A percentile compares a stretch with the other conserved stretches of the same genome.
Evolutionary conservation across 1,140 invertebrate species (phyloP).

Genomic region (Drosophila ercepeae): DNA sequence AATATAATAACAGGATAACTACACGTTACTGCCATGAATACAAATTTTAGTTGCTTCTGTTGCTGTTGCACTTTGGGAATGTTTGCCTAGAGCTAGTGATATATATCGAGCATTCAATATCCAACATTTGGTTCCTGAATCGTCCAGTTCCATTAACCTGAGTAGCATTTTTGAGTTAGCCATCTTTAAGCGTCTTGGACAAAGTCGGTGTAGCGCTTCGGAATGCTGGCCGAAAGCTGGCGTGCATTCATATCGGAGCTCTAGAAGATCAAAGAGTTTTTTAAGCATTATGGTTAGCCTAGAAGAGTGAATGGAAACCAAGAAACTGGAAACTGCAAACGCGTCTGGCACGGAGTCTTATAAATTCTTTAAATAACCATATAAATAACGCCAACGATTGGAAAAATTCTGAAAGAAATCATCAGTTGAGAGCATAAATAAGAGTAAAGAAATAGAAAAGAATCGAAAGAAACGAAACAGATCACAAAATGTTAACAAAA

Average conservation of each 20-base stretch:
- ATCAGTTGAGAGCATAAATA: slow-evolving; percentile 28
- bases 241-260: slow-evolving; percentile 83
- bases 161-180: slow-evolving; percentile 28
- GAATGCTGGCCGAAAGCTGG: slow-evolving; percentile 72
- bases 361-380: slow-evolving; percentile 71
- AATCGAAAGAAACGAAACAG: neutral
- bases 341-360: slow-evolving; percentile 46
- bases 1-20: slow-evolving; percentile 57
- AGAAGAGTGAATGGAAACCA: slow-evolving; percentile 10
- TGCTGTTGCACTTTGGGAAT: slow-evolving; percentile 60
- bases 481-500: neutral
- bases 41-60: slow-evolving; percentile 53
- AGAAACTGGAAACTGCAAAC: slow-evolving; percentile 23
- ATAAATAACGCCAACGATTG: slow-evolving; percentile 83
- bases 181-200: slow-evolving; percentile 29
- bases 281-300: slow-evolving; percentile 2
- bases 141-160: slow-evolving; percentile 48
- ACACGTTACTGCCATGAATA: slow-evolving; percentile 75
- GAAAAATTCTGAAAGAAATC: slow-evolving; percentile 81
- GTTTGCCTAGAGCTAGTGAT: slow-evolving; percentile 71
- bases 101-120: slow-evolving; percentile 31
- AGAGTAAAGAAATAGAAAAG: slow-evolving; percentile 29
- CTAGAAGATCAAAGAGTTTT: slow-evolving; percentile 54
- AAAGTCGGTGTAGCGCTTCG: slow-evolving; percentile 71
- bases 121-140: slow-evolving; percentile 60